phyloP scores from a whole-genome alignment of 2,888 invertebrate species.

The Augochlorella aurata region DNA sequence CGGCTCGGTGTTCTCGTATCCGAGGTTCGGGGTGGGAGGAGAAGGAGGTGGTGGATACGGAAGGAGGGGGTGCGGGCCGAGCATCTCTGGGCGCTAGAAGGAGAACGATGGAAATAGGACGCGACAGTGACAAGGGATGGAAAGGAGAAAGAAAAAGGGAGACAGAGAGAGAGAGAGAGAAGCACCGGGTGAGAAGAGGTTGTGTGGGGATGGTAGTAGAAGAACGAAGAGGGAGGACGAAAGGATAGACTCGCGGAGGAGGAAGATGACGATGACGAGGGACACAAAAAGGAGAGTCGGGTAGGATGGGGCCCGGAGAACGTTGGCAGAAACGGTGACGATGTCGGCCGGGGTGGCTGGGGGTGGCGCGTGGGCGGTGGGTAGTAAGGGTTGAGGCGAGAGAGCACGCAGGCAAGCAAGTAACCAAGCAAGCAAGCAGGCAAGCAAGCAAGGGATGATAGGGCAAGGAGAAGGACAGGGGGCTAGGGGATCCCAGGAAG shows the following conservation, averaged over 20 bases:
- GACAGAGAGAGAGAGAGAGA: neutral
- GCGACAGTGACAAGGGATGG: constrained; percentile 36
- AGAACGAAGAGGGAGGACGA: constrained; percentile 30
- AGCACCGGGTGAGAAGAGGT: neutral
- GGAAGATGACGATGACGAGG: constrained; percentile 54
- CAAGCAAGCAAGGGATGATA: constrained; percentile 53
- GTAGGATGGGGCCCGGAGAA: constrained; percentile 38
- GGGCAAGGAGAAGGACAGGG: constrained; percentile 52
- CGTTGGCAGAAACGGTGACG: constrained; percentile 64
- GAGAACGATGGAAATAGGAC: constrained; percentile 50
- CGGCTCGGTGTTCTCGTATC: constrained; percentile 67
- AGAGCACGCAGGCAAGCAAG: constrained; percentile 31
- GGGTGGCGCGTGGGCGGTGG: constrained; percentile 58
- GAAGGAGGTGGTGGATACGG: constrained; percentile 17
- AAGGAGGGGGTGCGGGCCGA: neutral
- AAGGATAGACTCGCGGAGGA: constrained; percentile 48
- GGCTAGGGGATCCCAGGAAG: constrained; percentile 44
- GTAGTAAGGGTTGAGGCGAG: constrained; percentile 60
- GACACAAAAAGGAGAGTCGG: constrained; percentile 30
- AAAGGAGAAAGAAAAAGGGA: neutral
- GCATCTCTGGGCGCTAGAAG: neutral
- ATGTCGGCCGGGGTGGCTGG: constrained; percentile 48
- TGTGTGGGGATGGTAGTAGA: too few relatives aligned
- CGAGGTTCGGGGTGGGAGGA: constrained; percentile 12
- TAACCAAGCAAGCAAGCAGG: constrained; percentile 21